Evolutionary conservation across 2,888 invertebrate species (phyloP).

Genomic region (Pardosa pseudoannulata): DNA sequence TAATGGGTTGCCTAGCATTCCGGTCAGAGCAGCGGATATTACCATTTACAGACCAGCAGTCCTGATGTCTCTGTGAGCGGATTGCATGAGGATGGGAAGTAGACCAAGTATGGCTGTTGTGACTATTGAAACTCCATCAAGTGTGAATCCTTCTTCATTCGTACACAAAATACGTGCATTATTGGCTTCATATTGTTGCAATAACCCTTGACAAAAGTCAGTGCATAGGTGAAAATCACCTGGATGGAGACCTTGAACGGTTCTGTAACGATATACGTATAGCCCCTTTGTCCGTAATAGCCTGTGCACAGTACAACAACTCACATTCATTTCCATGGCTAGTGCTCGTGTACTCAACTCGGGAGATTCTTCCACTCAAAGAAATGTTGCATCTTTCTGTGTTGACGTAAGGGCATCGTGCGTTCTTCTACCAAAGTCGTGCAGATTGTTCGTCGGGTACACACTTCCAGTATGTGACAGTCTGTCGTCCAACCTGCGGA

Average conservation of each 20-base stretch:
- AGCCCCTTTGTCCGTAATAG: constrained; percentile 1
- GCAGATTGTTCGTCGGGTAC: not conserved
- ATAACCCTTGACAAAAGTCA: constrained; percentile 24
- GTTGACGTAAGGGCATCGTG: not conserved
- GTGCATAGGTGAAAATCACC: constrained; percentile 14
- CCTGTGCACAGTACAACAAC: not conserved
- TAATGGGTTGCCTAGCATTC: not conserved
- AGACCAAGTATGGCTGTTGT: not conserved
- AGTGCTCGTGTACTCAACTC: not conserved
- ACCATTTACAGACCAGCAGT: constrained; percentile 24
- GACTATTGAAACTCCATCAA: not conserved
- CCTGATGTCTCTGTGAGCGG: constrained; percentile 21
- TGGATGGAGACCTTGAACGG: not conserved
- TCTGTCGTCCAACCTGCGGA: not conserved
- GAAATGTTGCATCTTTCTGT: constrained; percentile 9
- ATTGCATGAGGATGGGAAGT: constrained; percentile 10
- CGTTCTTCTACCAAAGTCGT: not conserved
- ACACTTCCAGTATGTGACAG: not conserved
- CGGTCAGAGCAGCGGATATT: too few relatives aligned
- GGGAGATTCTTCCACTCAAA: not conserved
- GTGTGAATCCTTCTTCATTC: constrained; percentile 1
- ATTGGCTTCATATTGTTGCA: constrained; percentile 18
- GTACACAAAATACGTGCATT: too few relatives aligned
- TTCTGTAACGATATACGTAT: not conserved
- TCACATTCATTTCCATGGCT: not conserved